These are phyloP conservation scores for Caenorhabditis brenneri DNA, from an alignment of 1,140 invertebrate species.

Conservation along the genomic window DNA sequence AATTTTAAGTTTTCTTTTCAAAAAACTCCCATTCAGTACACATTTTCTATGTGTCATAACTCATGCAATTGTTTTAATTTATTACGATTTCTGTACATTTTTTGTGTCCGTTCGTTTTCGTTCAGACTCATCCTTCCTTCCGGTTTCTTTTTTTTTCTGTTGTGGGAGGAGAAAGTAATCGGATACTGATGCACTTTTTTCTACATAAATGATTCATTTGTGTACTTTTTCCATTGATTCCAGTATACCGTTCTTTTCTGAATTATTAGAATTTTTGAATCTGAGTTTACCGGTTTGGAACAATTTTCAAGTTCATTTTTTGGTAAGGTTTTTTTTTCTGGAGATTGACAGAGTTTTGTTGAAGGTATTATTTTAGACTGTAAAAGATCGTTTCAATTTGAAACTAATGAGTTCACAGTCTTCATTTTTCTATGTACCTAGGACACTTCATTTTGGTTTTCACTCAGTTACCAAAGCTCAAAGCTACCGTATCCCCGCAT, in stretches of 20 bases:
- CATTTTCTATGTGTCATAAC: background rate
- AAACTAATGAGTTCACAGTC: too few species aligned
- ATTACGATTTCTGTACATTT: constrained; percentile 1
- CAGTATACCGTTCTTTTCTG: background rate
- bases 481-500: too few species aligned
- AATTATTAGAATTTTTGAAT: background rate
- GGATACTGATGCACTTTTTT: background rate
- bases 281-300: too few species aligned
- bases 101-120: background rate
- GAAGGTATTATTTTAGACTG: too few species aligned
- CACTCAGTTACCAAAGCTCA: too few species aligned
- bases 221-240: background rate
- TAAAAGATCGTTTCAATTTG: too few species aligned
- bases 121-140: background rate
- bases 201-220: constrained; percentile 19
- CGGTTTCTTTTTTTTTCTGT: too few species aligned
- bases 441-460: too few species aligned
- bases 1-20: too few species aligned
- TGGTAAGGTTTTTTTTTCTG: too few species aligned
- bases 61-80: background rate
- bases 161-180: background rate
- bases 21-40: background rate
- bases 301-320: background rate
- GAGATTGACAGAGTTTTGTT: background rate
- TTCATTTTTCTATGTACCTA: too few species aligned